These are phyloP conservation scores for Syrista parreyssii DNA, from an alignment of 2,888 invertebrate genomes.

Conservation along the genomic window DNA sequence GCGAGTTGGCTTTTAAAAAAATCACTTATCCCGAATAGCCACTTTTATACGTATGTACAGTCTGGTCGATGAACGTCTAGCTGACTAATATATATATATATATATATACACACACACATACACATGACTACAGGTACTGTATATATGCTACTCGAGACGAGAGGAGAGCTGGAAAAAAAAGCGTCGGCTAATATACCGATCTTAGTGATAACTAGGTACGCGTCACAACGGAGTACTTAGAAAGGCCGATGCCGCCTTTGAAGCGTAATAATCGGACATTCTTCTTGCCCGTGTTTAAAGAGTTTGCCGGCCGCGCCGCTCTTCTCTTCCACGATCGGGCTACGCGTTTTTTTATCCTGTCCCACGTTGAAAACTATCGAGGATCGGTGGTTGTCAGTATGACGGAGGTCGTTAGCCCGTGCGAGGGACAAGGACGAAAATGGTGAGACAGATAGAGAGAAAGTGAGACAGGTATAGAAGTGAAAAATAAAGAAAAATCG, in stretches of 20 bases:
- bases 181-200: slow-evolving; percentile 6
- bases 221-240: slow-evolving; percentile 4
- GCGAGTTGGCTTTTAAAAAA: neutral
- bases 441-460: neutral
- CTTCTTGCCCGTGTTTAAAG: slow-evolving; percentile 4
- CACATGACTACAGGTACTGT: neutral
- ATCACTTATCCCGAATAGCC: neutral
- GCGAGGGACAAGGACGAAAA: neutral
- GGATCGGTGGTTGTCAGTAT: neutral
- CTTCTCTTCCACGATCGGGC: neutral
- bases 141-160: neutral
- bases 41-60: neutral
- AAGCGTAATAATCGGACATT: slow-evolving; percentile 7
- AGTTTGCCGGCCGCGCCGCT: slow-evolving; percentile 3
- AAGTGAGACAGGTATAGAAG: neutral
- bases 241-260: slow-evolving; percentile 5
- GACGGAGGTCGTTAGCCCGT: neutral
- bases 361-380: neutral
- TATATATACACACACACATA: too few relatives aligned
- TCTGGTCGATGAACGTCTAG: neutral
- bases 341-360: neutral
- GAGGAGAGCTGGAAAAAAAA: neutral
- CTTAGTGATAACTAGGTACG: slow-evolving; percentile 7
- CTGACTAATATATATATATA: neutral
- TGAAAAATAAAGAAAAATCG: too few relatives aligned